A percentile compares a stretch with the other conserved stretches of the same genome.
Conservation (phyloP, 2,797 vertebrate species). For the Semaprochilodus insignis region DNA sequence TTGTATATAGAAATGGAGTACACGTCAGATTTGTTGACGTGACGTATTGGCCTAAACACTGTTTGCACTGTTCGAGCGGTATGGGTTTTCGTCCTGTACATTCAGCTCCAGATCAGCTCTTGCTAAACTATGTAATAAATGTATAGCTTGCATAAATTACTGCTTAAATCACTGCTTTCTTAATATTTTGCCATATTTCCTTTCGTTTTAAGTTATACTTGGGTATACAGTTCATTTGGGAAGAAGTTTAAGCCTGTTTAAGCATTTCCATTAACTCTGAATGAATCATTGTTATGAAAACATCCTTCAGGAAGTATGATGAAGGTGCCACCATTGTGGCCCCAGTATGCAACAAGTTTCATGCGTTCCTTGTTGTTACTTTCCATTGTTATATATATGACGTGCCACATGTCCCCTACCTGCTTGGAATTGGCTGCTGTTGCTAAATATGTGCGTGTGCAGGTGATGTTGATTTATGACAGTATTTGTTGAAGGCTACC, state of each 20-base stretch:
- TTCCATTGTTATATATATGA: background rate
- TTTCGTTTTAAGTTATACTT: background rate
- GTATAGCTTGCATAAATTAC: no score
- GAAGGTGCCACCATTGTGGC: background rate
- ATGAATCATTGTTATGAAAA: constrained; percentile 42
- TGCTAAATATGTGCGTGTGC: background rate
- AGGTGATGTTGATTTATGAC: background rate
- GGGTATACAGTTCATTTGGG: background rate
- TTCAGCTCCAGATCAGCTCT: background rate
- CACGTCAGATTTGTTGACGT: background rate
- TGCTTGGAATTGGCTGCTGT: background rate
- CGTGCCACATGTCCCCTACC: background rate
- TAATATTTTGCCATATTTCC: background rate
- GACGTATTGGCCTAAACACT: background rate
- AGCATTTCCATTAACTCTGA: background rate
- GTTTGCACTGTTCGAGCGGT: no score
- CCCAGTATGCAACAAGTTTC: background rate
- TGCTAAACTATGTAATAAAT: no score
- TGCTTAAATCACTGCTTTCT: no score
- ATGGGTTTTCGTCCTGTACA: no score
- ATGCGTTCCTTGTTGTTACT: constrained; percentile 1
- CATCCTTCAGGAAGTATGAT: constrained; percentile 16
- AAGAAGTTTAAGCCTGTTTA: background rate
- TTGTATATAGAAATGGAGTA: background rate
- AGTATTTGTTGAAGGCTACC: background rate